Evolutionary conservation across 2,797 vertebrate species (phyloP), one percentile per base, ranked within the genome.

Genomic region (Acestrorhynchus altus): DNA sequence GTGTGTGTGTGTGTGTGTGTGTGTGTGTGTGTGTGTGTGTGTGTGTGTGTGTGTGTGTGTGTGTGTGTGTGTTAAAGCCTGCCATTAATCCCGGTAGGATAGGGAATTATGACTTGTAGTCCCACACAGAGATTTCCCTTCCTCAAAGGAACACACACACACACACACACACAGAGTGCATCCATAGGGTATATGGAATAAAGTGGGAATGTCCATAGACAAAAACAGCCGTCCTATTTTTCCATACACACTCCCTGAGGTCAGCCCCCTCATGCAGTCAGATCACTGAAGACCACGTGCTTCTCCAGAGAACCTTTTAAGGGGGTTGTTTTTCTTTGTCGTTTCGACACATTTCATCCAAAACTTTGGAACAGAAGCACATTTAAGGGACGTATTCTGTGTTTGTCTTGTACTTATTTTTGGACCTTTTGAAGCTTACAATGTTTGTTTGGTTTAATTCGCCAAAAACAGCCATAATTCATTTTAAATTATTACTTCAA

Each of bases 61-160:
- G 40, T 64, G 76, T 54, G 46, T 81, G 66, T 73, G 15, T 76
- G 11, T 24, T 8, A 4, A 7, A 42, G 26, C 54, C 42, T 35
- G 12, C 24, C 24, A 9, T 86, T 70, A 88, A 87, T 89, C 79
- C 68, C 66, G 76, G 81, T 77, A 40, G n/a, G 61, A 75, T 64
- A 74, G 72, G 13, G 12, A 79, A 76, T 54, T 79, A 1, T 42
- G 70, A 47, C 74, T 81, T 71, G 82, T 71, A 76, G 49, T 83
- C 68, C 73, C 71, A 82, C 54, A 57, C n/a, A 59, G 39, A 24
- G 16, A 46, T 46, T 22, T 63, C 22, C 39, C 24, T 49, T 49
- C 28, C 64, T 67, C 8, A 81, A 86, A 82, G 83, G 80, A 81
- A 71, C 69, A 63, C 26, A 47, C 2, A 46, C 28, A 56, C 49